Percentiles rank a stretch among this genome's conserved stretches.
Conservation (phyloP, 2,797 vertebrate species). For the Austrolebias charrua region DNA sequence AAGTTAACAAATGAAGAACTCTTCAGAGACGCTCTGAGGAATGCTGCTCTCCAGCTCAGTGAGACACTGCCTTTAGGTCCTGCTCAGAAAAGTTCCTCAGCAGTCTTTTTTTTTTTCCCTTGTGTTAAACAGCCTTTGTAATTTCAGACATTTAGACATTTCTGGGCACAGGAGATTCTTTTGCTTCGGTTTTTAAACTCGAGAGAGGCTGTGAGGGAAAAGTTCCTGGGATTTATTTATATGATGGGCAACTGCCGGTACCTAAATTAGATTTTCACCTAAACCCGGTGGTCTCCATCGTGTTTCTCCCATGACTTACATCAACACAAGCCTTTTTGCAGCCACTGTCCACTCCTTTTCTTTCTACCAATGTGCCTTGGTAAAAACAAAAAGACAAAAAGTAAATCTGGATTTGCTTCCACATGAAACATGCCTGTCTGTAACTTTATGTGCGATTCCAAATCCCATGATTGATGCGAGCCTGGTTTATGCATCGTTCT, state of each 20-base stretch:
- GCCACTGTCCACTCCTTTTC: slow-evolving; percentile 53
- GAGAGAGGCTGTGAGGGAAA: neutral
- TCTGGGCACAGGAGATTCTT: slow-evolving; percentile 34
- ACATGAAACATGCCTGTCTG: slow-evolving; percentile 52
- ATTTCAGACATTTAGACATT: slow-evolving; percentile 43
- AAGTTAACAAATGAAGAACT: no score
- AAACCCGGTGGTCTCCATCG: slow-evolving; percentile 35
- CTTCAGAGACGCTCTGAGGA: no score
- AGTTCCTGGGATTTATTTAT: no score
- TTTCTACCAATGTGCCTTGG: slow-evolving; percentile 85
- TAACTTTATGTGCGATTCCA: slow-evolving; percentile 54
- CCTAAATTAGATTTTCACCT: slow-evolving; percentile 34
- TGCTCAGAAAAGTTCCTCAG: slow-evolving; percentile 82
- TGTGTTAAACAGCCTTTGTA: slow-evolving; percentile 86
- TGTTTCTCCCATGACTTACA: slow-evolving; percentile 44
- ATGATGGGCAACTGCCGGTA: slow-evolving; percentile 34
- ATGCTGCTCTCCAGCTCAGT: no score
- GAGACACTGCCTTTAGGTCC: slow-evolving; percentile 81
- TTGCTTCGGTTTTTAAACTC: slow-evolving; percentile 19
- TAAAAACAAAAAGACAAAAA: slow-evolving; percentile 38
- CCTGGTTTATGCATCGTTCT: slow-evolving; percentile 75
- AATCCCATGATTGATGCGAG: slow-evolving; percentile 54
- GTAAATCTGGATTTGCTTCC: slow-evolving; percentile 74
- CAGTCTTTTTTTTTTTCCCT: slow-evolving; percentile 63
- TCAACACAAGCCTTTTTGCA: slow-evolving; percentile 62